A percentile compares a stretch with the other conserved stretches of the same genome.
Evolutionary conservation across 2,797 vertebrate genomes (phyloP).

Genomic region (Pseudomugil gertrudae): DNA sequence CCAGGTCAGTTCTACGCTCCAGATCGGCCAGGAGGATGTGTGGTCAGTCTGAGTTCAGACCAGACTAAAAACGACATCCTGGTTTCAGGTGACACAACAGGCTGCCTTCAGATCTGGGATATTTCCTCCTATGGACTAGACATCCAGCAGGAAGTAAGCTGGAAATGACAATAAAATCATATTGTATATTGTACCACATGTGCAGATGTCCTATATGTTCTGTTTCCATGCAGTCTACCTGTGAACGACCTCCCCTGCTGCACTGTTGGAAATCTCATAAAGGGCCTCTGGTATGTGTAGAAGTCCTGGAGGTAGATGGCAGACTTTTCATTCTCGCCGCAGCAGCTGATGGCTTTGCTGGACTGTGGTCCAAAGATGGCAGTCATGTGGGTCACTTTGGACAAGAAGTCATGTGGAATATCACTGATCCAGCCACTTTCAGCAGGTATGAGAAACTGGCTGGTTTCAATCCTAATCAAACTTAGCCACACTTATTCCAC

Average conservation of each 20-base stretch:
- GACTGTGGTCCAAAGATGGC: constrained; percentile 67
- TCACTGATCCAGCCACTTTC: constrained; percentile 54
- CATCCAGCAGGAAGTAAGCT: constrained; percentile 44
- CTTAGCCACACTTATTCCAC: no score
- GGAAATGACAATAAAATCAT: neutral
- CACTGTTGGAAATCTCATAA: constrained; percentile 66
- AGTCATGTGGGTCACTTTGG: constrained; percentile 65
- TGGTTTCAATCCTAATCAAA: neutral
- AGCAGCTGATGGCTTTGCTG: constrained; percentile 61
- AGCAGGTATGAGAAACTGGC: constrained; percentile 28
- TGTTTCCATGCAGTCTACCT: constrained; percentile 36
- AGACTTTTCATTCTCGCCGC: constrained; percentile 56
- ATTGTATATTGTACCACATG: neutral
- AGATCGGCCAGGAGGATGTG: constrained; percentile 38
- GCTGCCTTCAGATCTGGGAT: constrained; percentile 76
- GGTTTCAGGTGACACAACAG: constrained; percentile 74
- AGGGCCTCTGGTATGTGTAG: constrained; percentile 43
- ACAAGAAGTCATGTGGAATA: constrained; percentile 63
- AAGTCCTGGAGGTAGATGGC: constrained; percentile 56
- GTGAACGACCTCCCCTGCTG: constrained; percentile 53
- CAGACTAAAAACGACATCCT: constrained; percentile 72
- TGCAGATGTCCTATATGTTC: neutral
- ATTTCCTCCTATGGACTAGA: constrained; percentile 64
- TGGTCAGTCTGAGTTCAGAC: constrained; percentile 70
- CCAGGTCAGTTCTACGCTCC: constrained; percentile 71